These are phyloP conservation scores for Salarias fasciatus DNA, from an alignment of 2,797 vertebrate species.

Conservation along the genomic window DNA sequence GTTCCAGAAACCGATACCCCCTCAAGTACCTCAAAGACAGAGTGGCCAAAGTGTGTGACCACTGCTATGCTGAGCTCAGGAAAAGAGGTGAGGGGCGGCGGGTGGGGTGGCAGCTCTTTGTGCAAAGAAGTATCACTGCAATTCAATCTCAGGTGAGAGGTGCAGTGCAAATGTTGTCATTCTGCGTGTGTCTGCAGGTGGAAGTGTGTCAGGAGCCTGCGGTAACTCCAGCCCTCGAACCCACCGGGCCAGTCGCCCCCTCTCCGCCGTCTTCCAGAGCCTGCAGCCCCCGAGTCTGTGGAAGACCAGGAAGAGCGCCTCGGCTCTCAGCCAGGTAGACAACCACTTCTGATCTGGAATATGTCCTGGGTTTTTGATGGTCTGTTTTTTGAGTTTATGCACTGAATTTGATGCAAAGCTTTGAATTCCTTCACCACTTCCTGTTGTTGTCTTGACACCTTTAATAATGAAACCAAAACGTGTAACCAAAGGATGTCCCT, in stretches of 20 bases:
- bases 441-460: no score
- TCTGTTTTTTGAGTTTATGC: not conserved
- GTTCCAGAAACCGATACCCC: slow-evolving; percentile 95
- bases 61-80: slow-evolving; percentile 91
- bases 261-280: slow-evolving; percentile 95
- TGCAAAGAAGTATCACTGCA: no score
- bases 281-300: slow-evolving; percentile 91
- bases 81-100: slow-evolving; percentile 83
- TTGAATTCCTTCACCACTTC: no score
- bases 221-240: slow-evolving; percentile 87
- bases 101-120: no score
- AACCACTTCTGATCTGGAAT: not conserved
- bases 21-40: slow-evolving; percentile 97
- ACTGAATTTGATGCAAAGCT: not conserved
- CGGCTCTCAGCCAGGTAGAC: slow-evolving; percentile 88
- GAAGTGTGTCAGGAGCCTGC: slow-evolving; percentile 77
- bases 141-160: no score
- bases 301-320: slow-evolving; percentile 91
- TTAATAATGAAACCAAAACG: no score
- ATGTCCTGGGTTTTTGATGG: no score
- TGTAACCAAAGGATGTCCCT: no score
- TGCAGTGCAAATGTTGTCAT: no score
- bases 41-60: slow-evolving; percentile 94
- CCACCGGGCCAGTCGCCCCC: slow-evolving; percentile 86
- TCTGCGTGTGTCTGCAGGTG: slow-evolving; percentile 73